These are phyloP conservation scores for Climacteris rufus DNA, from an alignment of 2,113 vertebrate genomes.

Conservation along the genomic window DNA sequence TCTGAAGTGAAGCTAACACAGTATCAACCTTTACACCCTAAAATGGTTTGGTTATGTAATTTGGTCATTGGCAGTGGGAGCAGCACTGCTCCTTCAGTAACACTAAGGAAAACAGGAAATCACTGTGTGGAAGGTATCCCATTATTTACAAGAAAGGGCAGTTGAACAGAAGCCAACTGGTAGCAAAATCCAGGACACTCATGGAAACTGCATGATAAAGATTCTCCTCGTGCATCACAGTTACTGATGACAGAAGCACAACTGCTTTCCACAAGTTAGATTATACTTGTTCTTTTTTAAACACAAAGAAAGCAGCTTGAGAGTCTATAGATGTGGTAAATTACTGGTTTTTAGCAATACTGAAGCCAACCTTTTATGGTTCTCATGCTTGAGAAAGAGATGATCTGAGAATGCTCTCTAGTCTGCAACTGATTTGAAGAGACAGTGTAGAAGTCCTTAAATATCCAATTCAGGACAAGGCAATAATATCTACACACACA, in stretches of 20 bases:
- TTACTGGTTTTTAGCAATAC: background rate
- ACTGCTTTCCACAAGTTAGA: background rate
- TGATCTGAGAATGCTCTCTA: background rate
- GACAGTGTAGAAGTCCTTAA: background rate
- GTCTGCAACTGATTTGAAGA: background rate
- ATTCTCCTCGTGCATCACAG: background rate
- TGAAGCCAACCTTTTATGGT: background rate
- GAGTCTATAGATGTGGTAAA: background rate
- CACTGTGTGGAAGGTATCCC: background rate
- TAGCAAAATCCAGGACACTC: conserved; percentile 19
- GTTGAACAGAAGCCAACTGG: background rate
- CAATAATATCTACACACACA: background rate
- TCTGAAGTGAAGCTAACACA: background rate
- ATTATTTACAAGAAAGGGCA: background rate
- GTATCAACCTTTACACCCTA: background rate
- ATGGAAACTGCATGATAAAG: background rate
- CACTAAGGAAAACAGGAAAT: background rate
- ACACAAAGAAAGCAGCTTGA: background rate
- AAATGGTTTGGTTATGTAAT: background rate
- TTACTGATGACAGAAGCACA: background rate
- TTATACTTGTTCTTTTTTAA: background rate
- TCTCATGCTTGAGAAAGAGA: background rate
- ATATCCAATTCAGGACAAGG: background rate
- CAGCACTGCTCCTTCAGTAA: background rate
- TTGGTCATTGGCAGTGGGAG: background rate